Percentiles rank a stretch among this genome's conserved stretches.
phyloP scores from a whole-genome alignment of 2,797 vertebrate genomes.

The Morus bassanus region DNA sequence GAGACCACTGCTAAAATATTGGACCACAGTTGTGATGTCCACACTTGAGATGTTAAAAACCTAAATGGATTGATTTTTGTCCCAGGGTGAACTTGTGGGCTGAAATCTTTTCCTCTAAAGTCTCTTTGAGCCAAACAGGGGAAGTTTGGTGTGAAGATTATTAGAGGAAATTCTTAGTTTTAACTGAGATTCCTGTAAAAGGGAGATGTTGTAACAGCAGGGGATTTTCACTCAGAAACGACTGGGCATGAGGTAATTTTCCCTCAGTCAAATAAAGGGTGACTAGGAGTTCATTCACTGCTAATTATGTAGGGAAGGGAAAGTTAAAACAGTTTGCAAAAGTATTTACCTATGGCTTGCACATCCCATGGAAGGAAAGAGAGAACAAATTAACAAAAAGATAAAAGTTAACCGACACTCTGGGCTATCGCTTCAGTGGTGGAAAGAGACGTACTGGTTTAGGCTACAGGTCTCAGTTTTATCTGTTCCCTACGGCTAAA shows the following conservation, averaged over 20 bases:
- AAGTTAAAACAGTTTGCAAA: background rate
- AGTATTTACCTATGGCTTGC: background rate
- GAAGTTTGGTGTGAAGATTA: constrained; percentile 30
- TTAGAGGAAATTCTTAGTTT: constrained; percentile 39
- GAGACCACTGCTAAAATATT: background rate
- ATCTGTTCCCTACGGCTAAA: background rate
- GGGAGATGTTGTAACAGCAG: constrained; percentile 49
- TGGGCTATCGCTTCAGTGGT: background rate
- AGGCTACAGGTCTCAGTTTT: background rate
- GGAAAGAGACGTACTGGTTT: background rate
- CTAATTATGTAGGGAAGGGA: background rate
- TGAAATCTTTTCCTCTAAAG: background rate
- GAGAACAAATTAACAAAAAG: background rate
- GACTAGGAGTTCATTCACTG: constrained; percentile 7
- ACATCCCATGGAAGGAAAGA: background rate
- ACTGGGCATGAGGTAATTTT: constrained; percentile 37
- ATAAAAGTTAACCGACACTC: background rate
- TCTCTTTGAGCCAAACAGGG: background rate
- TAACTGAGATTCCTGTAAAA: constrained; percentile 51
- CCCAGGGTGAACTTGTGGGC: constrained; percentile 23
- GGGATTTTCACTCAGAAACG: constrained; percentile 33
- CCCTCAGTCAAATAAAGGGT: background rate
- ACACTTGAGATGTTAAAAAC: background rate
- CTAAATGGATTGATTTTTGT: background rate
- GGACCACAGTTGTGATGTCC: background rate